Evolutionary conservation across 2,888 invertebrate species (phyloP), one percentile per base, ranked within the genome.

Genomic region (Meandrusa payeni): DNA sequence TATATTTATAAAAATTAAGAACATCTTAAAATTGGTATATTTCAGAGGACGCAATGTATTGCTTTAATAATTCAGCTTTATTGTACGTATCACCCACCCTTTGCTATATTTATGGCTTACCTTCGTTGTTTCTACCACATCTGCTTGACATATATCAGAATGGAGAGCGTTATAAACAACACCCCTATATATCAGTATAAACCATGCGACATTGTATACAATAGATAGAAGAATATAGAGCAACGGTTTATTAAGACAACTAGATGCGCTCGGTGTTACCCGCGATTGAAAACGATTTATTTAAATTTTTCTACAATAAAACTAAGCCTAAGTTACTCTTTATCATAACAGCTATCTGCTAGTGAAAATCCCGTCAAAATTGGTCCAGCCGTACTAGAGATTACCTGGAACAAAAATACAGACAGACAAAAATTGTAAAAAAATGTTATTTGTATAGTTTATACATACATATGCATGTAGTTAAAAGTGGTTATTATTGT

Each of bases 21-120:
- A 31, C 17, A 22, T 27, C n/a, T 44, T 66, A 68, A 70, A 65
- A 73, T 66, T 73, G 72, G 75, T 72, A 76, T 63, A 63, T 64
- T 68, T 73, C 65, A 69, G 68, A 68, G 69, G 66, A 72, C 78
- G 77, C 78, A 76, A 54, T 77, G 80, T 76, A 80, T 76, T 70
- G 69, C 68, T 69, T 68, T 80, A 83, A 85, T 86, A 86, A 81
- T 76, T 86, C 85, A 85, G 78, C 83, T 86, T 85, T 85, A 85
- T 85, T 82, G 76, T 85, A 80, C 81, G 80, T 80, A 59, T 56
- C 76, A 79, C 78, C 73, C 81, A 79, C 81, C 81, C 78, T 82
- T 79, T 76, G 69, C 75, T 67, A 66, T 83, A 82, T 85, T 85
- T 85, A 85, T 85, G 67, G 74, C 77, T 71, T 77, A 77, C 81